These are phyloP conservation scores for Imbricaverruca yamaguchii DNA, from an alignment of 2,888 invertebrate genomes.

Conservation along the genomic window DNA sequence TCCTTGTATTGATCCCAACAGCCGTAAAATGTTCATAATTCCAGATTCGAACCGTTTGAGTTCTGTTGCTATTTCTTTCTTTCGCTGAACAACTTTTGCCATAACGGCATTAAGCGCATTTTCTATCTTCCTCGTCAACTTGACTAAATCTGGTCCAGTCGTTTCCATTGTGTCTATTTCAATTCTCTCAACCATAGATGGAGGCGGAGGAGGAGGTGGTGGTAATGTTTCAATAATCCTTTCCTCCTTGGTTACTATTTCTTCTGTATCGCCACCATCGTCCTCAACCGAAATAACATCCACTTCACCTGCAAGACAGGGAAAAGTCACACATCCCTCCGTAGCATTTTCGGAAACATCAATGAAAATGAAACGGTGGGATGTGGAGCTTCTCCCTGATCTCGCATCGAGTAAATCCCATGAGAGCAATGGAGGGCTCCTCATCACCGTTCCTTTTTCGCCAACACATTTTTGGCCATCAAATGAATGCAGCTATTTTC, in stretches of 20 bases:
- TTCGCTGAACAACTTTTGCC: constrained; percentile 1
- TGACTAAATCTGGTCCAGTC: not conserved
- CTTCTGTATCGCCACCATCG: not conserved
- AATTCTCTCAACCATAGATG: not conserved
- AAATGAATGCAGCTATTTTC: too few species aligned
- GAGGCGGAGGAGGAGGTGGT: not conserved
- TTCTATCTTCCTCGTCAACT: not conserved
- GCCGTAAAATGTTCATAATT: not conserved
- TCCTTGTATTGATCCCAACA: not conserved
- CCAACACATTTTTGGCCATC: too few species aligned
- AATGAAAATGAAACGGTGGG: constrained; percentile 8
- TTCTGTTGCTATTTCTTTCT: not conserved
- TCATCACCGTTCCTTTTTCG: constrained; percentile 1
- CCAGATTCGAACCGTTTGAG: not conserved
- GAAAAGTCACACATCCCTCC: constrained; percentile 1
- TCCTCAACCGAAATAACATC: not conserved
- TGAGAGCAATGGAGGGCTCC: not conserved
- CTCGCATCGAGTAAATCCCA: not conserved
- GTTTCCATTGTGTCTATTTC: not conserved
- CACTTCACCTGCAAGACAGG: constrained; percentile 6
- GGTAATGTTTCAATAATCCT: not conserved
- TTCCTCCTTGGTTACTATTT: not conserved
- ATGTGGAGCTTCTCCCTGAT: constrained; percentile 13
- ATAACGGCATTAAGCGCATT: not conserved
- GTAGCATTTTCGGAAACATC: not conserved